A percentile compares a stretch with the other conserved stretches of the same genome.
phyloP scores from a whole-genome alignment of 2,113 vertebrate genomes.

The Albula goreensis region DNA sequence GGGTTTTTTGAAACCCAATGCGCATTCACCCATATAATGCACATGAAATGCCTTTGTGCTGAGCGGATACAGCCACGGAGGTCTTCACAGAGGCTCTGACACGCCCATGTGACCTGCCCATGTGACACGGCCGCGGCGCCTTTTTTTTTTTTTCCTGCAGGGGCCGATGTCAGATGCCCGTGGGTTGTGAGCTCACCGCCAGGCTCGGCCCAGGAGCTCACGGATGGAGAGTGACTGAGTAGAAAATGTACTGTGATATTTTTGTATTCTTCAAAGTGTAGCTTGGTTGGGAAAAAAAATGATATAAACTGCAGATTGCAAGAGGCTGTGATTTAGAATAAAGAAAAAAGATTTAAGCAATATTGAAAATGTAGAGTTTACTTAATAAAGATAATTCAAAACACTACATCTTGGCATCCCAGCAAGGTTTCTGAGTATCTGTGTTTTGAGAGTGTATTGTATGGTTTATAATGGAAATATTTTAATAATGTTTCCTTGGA shows the following conservation, averaged over 20 bases:
- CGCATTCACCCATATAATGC: neutral
- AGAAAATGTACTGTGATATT: conserved; percentile 81
- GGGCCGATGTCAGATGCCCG: conserved; percentile 48
- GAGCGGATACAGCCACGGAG: neutral
- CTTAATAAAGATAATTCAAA: conserved; percentile 75
- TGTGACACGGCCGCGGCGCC: neutral
- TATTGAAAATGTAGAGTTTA: conserved; percentile 73
- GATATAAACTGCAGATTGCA: conserved; percentile 60
- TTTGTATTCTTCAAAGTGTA: conserved; percentile 79
- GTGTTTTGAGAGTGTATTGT: neutral
- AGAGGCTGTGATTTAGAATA: conserved; percentile 69
- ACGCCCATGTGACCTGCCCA: neutral
- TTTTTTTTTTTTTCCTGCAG: conserved; percentile 46
- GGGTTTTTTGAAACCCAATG: neutral
- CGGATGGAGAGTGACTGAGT: conserved; percentile 60
- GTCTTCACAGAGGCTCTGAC: neutral
- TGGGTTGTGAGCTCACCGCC: conserved; percentile 49
- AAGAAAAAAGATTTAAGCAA: conserved; percentile 67
- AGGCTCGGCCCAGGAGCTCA: conserved; percentile 53
- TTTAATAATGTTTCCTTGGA: neutral
- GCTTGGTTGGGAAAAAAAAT: conserved; percentile 60
- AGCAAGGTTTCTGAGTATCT: conserved; percentile 9
- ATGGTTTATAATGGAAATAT: neutral
- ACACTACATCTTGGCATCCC: conserved; percentile 39
- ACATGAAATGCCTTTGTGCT: neutral